Conservation (phyloP, 2,888 invertebrate species). For the Andricus curvator region DNA sequence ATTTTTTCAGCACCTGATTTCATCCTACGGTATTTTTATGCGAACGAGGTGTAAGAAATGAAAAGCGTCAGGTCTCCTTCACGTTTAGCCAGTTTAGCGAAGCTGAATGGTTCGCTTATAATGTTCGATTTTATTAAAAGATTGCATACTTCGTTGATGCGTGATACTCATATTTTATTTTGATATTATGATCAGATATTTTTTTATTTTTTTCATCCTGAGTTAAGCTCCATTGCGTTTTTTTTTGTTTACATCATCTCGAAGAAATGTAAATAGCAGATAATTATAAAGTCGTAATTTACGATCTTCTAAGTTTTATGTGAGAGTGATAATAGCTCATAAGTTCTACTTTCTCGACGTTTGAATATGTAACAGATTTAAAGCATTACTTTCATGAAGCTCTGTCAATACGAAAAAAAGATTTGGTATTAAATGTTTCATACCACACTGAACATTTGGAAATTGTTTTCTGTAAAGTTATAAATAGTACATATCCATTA, state of each 20-base stretch:
- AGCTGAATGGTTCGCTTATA: background rate
- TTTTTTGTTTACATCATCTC: background rate
- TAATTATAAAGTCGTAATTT: background rate
- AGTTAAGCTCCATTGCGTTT: background rate
- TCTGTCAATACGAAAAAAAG: background rate
- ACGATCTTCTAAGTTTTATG: background rate
- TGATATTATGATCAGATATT: background rate
- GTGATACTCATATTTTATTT: background rate
- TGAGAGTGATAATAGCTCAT: background rate
- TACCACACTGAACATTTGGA: background rate
- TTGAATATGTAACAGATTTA: background rate
- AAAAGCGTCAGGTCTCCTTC: background rate
- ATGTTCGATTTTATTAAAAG: background rate
- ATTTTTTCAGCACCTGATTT: slow-evolving; percentile 15
- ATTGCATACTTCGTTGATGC: slow-evolving; percentile 10
- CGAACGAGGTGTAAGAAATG: background rate
- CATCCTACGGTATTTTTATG: slow-evolving; percentile 1
- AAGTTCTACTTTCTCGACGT: background rate
- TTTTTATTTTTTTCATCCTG: background rate
- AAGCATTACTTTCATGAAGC: background rate
- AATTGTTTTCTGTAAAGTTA: background rate
- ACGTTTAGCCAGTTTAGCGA: background rate
- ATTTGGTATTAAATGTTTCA: background rate
- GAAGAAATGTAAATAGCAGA: slow-evolving; percentile 22
- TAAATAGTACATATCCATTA: background rate